These are phyloP conservation scores for Carettochelys insculpta DNA, from an alignment of 2,113 vertebrate genomes.

Conservation along the genomic window DNA sequence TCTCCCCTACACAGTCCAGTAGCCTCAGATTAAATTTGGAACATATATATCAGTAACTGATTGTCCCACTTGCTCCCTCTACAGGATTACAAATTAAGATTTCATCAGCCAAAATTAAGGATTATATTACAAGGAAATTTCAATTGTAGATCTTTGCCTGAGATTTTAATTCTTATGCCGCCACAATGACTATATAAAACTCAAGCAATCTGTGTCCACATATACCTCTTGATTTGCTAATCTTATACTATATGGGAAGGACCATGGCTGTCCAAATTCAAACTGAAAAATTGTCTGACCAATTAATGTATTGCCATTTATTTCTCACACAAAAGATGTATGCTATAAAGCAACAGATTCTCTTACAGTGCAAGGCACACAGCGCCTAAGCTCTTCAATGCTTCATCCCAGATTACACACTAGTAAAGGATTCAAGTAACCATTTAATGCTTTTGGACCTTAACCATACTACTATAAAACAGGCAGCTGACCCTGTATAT, in stretches of 20 bases:
- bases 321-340: background rate
- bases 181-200: background rate
- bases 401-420: background rate
- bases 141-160: background rate
- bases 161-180: accelerated
- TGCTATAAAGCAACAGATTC: background rate
- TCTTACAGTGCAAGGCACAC: background rate
- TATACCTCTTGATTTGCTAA: accelerated
- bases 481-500: background rate
- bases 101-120: accelerated
- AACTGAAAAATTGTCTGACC: background rate
- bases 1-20: background rate
- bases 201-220: background rate
- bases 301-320: accelerated
- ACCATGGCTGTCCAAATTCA: background rate
- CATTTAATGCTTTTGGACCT: background rate
- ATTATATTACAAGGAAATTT: background rate
- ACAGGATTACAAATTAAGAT: background rate
- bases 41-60: background rate
- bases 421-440: background rate
- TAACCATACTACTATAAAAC: accelerated
- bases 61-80: too few relatives aligned
- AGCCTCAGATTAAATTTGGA: background rate
- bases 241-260: background rate
- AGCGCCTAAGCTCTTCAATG: accelerated